Percentiles rank a stretch among this genome's conserved stretches.
phyloP scores from a whole-genome alignment of 1,140 invertebrate genomes.

The Calliopsis andreniformis region DNA sequence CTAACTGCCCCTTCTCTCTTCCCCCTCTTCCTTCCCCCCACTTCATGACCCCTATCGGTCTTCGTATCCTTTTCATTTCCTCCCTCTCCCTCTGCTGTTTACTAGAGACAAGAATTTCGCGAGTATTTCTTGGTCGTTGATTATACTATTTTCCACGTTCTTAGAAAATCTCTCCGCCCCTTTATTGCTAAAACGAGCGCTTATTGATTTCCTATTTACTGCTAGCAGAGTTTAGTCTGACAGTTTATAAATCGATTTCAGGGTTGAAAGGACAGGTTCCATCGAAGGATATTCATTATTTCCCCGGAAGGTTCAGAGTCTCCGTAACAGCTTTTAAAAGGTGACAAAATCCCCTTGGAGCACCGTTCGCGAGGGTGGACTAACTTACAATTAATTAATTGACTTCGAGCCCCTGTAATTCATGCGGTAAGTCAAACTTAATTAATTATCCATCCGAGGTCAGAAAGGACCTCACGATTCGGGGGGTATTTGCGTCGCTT shows the following conservation, averaged over 20 bases:
- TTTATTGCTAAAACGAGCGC: no score
- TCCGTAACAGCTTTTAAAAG: constrained; percentile 74
- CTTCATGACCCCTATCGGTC: constrained; percentile 11
- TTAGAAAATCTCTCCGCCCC: no score
- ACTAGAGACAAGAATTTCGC: neutral
- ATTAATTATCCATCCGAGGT: constrained; percentile 75
- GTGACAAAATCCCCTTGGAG: constrained; percentile 77
- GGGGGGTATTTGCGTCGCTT: constrained; percentile 28
- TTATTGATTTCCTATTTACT: neutral
- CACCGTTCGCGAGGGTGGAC: constrained; percentile 63
- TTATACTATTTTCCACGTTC: no score
- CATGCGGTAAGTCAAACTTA: constrained; percentile 79
- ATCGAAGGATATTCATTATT: constrained; percentile 60
- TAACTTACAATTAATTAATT: constrained; percentile 80
- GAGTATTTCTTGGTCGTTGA: no score
- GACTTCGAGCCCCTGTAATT: constrained; percentile 73
- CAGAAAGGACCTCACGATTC: constrained; percentile 37
- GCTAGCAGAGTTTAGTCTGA: constrained; percentile 3
- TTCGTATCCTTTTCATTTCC: constrained; percentile 12
- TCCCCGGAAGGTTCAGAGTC: constrained; percentile 38
- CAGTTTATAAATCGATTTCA: constrained; percentile 51
- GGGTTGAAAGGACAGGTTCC: constrained; percentile 37
- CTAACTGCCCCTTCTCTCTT: constrained; percentile 45
- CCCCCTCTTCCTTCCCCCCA: neutral
- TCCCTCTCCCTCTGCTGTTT: constrained; percentile 1